Conservation (phyloP, 2,888 invertebrate genomes). For the Sphaerophoria taeniata region DNA sequence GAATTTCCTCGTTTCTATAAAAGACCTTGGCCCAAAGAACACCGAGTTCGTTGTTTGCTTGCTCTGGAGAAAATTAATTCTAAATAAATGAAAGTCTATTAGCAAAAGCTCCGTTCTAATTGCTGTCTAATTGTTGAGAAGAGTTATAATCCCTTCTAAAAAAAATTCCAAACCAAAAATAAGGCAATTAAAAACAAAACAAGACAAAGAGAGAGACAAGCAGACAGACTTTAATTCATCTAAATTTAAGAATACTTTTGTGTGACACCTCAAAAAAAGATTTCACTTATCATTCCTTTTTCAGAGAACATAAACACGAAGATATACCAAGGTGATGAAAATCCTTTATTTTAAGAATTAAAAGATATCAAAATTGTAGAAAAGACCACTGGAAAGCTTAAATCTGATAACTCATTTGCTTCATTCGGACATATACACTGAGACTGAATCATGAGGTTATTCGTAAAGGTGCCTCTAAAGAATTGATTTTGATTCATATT, state of each 20-base stretch:
- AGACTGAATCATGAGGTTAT: too few species aligned
- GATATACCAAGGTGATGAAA: too few species aligned
- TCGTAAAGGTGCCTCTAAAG: not conserved
- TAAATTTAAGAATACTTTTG: not conserved
- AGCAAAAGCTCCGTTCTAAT: constrained; percentile 9
- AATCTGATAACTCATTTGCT: too few species aligned
- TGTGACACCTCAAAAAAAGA: too few species aligned
- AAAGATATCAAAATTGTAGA: not conserved
- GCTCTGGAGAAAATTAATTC: not conserved
- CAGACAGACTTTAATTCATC: not conserved
- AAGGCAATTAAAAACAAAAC: not conserved
- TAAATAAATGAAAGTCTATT: not conserved
- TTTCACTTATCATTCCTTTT: too few species aligned
- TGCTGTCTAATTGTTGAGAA: constrained; percentile 10
- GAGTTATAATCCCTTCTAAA: not conserved
- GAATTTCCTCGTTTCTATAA: not conserved
- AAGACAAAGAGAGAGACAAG: not conserved
- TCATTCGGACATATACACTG: too few species aligned
- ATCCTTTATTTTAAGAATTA: too few species aligned
- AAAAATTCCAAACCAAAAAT: not conserved
- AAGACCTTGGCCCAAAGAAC: not conserved
- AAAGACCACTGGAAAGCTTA: too few species aligned
- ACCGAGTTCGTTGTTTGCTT: not conserved
- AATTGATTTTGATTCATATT: constrained; percentile 30
- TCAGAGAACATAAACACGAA: too few species aligned